phyloP scores from a whole-genome alignment of 2,888 invertebrate species.

The Drosophila fulvimacula region DNA sequence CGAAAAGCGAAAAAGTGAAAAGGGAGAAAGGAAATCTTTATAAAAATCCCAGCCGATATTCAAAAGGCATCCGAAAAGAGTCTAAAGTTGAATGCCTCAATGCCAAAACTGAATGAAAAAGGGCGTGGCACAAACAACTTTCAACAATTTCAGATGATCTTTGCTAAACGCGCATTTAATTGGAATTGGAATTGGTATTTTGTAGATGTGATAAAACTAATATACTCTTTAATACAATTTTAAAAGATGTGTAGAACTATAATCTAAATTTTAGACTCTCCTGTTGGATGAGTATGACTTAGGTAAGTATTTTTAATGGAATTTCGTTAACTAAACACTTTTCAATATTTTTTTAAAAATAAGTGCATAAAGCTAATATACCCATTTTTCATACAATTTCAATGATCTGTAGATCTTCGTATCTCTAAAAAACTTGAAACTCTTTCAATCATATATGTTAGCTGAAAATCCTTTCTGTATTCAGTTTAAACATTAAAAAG shows the following conservation, averaged over 20 bases:
- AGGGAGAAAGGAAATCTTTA: background rate
- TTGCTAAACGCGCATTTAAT: background rate
- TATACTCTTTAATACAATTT: background rate
- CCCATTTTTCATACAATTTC: background rate
- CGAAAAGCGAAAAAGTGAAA: constrained; percentile 1
- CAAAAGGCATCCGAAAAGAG: constrained; percentile 36
- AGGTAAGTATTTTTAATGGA: background rate
- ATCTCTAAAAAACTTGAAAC: background rate
- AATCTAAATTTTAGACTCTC: background rate
- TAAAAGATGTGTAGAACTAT: background rate
- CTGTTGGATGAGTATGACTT: background rate
- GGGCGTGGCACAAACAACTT: constrained; percentile 1
- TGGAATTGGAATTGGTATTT: background rate
- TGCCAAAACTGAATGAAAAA: constrained; percentile 36
- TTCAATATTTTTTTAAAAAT: background rate
- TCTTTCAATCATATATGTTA: background rate
- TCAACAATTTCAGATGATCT: background rate
- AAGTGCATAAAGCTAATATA: background rate
- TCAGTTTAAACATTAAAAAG: too few relatives aligned
- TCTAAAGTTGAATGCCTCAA: constrained; percentile 56
- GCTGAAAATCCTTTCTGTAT: background rate
- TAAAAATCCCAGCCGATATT: constrained; percentile 29
- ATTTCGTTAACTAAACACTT: background rate
- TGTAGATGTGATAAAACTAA: background rate
- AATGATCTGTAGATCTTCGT: background rate